Evolutionary conservation across 2,797 vertebrate species (phyloP).

Genomic region (Alectoris magna): DNA sequence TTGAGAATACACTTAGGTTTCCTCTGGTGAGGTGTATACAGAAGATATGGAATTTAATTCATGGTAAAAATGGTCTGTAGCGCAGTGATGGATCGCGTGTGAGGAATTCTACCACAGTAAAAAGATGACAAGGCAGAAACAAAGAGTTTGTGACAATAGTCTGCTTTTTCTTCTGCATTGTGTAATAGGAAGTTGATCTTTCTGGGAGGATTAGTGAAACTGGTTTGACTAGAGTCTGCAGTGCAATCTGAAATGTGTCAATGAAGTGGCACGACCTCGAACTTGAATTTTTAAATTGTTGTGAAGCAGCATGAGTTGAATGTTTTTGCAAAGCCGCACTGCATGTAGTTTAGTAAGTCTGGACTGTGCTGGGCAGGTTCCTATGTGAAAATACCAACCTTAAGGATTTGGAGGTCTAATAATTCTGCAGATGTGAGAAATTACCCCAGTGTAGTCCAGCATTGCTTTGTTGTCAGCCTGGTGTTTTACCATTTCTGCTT

Average conservation of each 20-base stretch:
- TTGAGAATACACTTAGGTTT: neutral
- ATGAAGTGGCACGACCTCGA: constrained; percentile 20
- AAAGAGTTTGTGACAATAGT: neutral
- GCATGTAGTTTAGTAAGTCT: neutral
- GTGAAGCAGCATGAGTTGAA: neutral
- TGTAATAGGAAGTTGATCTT: constrained; percentile 47
- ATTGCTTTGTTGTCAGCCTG: neutral
- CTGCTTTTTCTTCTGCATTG: neutral
- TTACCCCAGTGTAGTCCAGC: neutral
- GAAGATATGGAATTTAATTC: neutral
- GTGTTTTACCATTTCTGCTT: neutral
- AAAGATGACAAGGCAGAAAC: neutral
- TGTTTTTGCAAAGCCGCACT: neutral
- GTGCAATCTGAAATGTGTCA: constrained; percentile 4
- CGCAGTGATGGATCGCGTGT: neutral
- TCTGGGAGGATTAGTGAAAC: constrained; percentile 6
- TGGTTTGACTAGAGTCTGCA: constrained; percentile 46
- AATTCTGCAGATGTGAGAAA: neutral
- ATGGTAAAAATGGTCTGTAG: neutral
- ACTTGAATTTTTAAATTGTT: neutral
- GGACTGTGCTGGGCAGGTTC: neutral
- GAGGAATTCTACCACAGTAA: neutral
- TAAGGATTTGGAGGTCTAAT: neutral
- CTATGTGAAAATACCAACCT: neutral
- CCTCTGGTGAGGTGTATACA: neutral